These are phyloP conservation scores for Cryptocephalus moraei DNA, from an alignment of 2,888 invertebrate genomes.

Conservation along the genomic window DNA sequence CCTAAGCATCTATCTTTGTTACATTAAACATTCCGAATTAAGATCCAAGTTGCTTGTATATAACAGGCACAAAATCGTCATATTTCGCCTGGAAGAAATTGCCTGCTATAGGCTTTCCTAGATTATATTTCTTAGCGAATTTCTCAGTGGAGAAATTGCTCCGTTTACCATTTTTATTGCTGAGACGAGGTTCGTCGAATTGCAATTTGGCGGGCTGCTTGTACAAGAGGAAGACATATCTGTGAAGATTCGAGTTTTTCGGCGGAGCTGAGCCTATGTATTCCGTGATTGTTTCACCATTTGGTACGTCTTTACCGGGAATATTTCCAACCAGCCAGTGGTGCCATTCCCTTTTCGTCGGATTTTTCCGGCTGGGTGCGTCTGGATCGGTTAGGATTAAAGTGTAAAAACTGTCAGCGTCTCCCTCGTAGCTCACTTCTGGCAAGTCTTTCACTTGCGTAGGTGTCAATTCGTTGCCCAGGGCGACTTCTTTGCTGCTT, in stretches of 20 bases:
- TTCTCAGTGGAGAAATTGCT: slow-evolving; percentile 45
- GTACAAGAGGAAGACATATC: slow-evolving; percentile 61
- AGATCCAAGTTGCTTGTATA: slow-evolving; percentile 6
- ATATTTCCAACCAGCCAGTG: slow-evolving; percentile 70
- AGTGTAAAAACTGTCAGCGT: slow-evolving; percentile 52
- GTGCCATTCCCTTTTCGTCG: slow-evolving; percentile 61
- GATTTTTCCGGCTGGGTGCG: slow-evolving; percentile 60
- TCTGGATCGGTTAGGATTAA: slow-evolving; percentile 59
- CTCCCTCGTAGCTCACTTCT: slow-evolving; percentile 51
- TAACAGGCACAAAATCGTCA: slow-evolving; percentile 7
- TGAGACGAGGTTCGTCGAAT: slow-evolving; percentile 33
- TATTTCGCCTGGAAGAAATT: slow-evolving; percentile 46
- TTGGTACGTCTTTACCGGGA: slow-evolving; percentile 48
- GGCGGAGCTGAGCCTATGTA: slow-evolving; percentile 63
- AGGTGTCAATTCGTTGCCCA: slow-evolving; percentile 61
- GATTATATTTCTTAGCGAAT: slow-evolving; percentile 47
- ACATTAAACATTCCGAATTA: background rate
- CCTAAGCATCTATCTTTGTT: too few species aligned
- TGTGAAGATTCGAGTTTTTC: slow-evolving; percentile 58
- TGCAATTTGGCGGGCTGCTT: slow-evolving; percentile 49
- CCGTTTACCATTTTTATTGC: slow-evolving; percentile 43
- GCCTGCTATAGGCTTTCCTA: slow-evolving; percentile 50
- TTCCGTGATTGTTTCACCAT: slow-evolving; percentile 54
- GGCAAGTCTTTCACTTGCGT: slow-evolving; percentile 63
- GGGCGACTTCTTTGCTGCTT: slow-evolving; percentile 40